phyloP scores from a whole-genome alignment of 2,888 invertebrate species.

The Leucophenga montana region DNA sequence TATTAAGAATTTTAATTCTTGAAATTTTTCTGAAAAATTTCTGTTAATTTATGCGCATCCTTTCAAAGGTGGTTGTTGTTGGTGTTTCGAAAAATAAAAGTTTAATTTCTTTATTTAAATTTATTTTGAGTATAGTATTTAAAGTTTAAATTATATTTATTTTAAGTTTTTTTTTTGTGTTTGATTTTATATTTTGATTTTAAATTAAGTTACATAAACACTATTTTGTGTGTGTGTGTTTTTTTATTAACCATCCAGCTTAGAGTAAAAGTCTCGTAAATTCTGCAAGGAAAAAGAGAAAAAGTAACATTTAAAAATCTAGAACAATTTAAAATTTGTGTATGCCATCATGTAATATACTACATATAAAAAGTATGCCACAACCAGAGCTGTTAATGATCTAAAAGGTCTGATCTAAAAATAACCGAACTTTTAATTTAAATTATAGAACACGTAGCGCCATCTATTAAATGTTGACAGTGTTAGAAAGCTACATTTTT shows the following conservation, averaged over 20 bases:
- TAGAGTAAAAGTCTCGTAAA: slow-evolving; percentile 71
- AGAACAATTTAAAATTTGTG: too few species aligned
- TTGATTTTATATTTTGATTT: slow-evolving; percentile 6
- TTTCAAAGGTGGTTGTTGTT: slow-evolving; percentile 14
- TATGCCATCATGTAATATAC: too few species aligned
- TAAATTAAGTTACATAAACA: slow-evolving; percentile 22
- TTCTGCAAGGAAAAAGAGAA: slow-evolving; percentile 53
- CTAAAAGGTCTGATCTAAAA: too few species aligned
- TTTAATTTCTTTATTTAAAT: slow-evolving; percentile 24
- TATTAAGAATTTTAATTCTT: neutral
- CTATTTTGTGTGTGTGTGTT: slow-evolving; percentile 27
- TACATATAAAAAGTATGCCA: too few species aligned
- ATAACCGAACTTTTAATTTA: too few species aligned
- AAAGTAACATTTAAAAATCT: neutral
- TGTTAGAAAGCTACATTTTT: too few species aligned
- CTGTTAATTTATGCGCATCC: neutral
- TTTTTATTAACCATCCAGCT: slow-evolving; percentile 40
- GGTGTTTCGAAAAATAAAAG: slow-evolving; percentile 15
- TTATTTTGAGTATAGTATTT: slow-evolving; percentile 20
- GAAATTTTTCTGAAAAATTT: slow-evolving; percentile 21
- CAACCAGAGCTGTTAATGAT: too few species aligned
- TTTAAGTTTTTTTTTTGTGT: slow-evolving; percentile 19
- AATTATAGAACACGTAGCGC: too few species aligned
- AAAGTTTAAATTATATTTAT: slow-evolving; percentile 15
- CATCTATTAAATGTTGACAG: too few species aligned